A percentile compares a stretch with the other conserved stretches of the same genome.
These are phyloP conservation scores for Drosophila miranda DNA, from an alignment of 1,140 invertebrate species.

Conservation along the genomic window DNA sequence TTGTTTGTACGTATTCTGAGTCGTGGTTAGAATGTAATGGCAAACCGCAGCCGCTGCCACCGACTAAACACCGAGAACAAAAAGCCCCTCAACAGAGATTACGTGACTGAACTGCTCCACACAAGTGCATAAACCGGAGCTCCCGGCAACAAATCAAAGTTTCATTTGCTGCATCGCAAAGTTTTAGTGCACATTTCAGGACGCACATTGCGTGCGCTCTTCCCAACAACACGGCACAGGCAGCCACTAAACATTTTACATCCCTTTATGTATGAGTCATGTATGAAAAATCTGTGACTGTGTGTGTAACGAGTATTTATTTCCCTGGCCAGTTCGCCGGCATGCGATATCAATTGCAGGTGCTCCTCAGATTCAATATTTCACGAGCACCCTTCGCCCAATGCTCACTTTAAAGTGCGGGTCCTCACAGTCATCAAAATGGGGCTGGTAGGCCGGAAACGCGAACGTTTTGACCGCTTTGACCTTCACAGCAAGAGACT, in stretches of 20 bases:
- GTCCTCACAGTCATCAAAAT: background rate
- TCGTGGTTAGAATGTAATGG: slow-evolving; percentile 38
- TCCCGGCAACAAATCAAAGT: slow-evolving; percentile 58
- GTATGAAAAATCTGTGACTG: too few relatives aligned
- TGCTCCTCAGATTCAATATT: too few relatives aligned
- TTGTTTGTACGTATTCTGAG: slow-evolving; percentile 8
- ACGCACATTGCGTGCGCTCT: slow-evolving; percentile 51
- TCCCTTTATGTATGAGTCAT: background rate
- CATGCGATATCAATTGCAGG: too few relatives aligned
- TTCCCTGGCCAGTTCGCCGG: too few relatives aligned
- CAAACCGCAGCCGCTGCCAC: slow-evolving; percentile 6
- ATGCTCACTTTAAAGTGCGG: too few relatives aligned
- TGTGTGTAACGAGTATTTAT: too few relatives aligned
- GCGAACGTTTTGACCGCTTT: slow-evolving; percentile 43
- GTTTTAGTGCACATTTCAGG: slow-evolving; percentile 50
- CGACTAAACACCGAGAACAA: background rate
- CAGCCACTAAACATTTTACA: slow-evolving; percentile 4
- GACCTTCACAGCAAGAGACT: slow-evolving; percentile 45
- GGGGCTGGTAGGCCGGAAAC: background rate
- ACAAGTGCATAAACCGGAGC: slow-evolving; percentile 9
- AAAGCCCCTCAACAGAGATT: slow-evolving; percentile 31
- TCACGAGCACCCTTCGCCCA: too few relatives aligned
- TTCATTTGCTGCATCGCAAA: slow-evolving; percentile 62
- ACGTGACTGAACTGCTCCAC: slow-evolving; percentile 43
- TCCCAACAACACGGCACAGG: slow-evolving; percentile 12